These are phyloP conservation scores for Acrobasis consociella DNA, from an alignment of 2,888 invertebrate species.

Conservation along the genomic window DNA sequence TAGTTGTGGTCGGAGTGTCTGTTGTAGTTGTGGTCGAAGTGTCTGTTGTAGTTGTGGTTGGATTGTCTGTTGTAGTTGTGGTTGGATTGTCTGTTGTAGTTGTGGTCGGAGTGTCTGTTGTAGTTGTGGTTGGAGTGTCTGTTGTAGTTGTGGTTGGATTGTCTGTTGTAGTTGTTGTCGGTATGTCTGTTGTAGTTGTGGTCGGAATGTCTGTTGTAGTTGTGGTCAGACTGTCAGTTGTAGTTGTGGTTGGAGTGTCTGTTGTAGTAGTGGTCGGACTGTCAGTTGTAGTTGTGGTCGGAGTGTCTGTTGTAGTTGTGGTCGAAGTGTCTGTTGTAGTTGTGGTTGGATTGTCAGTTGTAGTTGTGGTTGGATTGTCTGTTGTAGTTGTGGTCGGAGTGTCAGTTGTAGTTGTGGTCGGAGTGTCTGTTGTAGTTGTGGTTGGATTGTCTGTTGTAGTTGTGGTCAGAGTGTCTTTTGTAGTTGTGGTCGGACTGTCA, in stretches of 20 bases:
- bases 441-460: not conserved
- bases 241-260: constrained; percentile 14
- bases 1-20: not conserved
- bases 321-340: constrained; percentile 20
- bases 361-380: constrained; percentile 22
- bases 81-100: too few species aligned
- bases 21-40: not conserved
- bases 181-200: constrained; percentile 5
- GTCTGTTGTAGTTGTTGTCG: too few species aligned
- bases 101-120: not conserved
- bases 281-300: not conserved
- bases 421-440: not conserved
- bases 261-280: constrained; percentile 17
- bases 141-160: constrained; percentile 13
- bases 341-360: constrained; percentile 6
- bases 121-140: not conserved
- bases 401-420: not conserved
- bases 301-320: constrained; percentile 16
- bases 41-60: not conserved
- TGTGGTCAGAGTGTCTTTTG: not conserved
- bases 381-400: constrained; percentile 12
- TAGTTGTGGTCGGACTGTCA: not conserved
- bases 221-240: constrained; percentile 9
- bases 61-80: too few species aligned
- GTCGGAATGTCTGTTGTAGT: too few species aligned